Base-by-base conservation (phyloP, 2,113 vertebrate species). In the Chamaetylas fuelleborni region DNA sequence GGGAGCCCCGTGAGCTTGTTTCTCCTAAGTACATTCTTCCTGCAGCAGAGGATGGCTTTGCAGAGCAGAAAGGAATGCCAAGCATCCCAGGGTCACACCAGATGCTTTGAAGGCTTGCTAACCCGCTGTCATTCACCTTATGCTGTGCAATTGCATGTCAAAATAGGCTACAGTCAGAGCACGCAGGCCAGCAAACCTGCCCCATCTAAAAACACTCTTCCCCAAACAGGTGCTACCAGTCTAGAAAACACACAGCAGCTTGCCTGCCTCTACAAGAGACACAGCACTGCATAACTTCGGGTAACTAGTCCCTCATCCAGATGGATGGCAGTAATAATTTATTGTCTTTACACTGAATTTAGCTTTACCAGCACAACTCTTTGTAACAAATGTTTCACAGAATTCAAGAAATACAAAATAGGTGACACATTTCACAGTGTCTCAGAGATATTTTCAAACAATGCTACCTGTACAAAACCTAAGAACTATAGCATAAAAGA, bases 51-150 rank as follows among this genome's bases (percentile, higher is more conserved):
- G 95, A 92, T 88, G 7, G 48, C 98, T 98, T 98, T 98, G 96
- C 98, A 98, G 97, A 98, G 97, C 97, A 92, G 97, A 98, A 96
- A 97, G 97, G 98, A 99, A 99, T 98, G 98, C 93, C 94, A 96
- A 97, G 98, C 97, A 99, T 97, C 98, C 90, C 1, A 94, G 85
- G 96, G 92, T 96, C 97, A 96, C 89, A 92, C 91, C 81, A 96
- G 95, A 96, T 82, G 97, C 98, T 98, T 97, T 98, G 96, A 98
- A 98, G 98, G 83, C 94, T 95, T 92, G 60, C 76, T 97, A 97
- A 98, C 92, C 88, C 90, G 97, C 96, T 98, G 97, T 98, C 94
- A 98, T 96, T 98, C 97, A 98, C 96, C 96, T 98, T 97, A 96
- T 95, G 95, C 93, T 94, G 90, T 89, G 92, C 93, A 88, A 98